Base-by-base conservation (phyloP, 2,888 invertebrate genomes). In the Dascillus cervinus region DNA sequence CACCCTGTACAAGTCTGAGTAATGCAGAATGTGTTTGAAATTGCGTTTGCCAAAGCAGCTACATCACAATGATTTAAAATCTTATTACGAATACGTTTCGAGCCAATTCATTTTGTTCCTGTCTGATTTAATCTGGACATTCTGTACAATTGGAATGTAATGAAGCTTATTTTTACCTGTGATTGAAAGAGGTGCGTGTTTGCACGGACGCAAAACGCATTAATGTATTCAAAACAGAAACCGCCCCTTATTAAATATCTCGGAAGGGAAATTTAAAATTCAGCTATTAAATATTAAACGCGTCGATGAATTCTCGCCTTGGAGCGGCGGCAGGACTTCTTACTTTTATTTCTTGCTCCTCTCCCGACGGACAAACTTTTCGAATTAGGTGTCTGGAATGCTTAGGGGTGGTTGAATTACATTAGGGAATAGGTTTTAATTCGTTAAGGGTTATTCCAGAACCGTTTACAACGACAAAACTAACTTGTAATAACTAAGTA, bases 341-440 rank as follows among this genome's bases (percentile, higher is more conserved):
- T 21, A 29, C 34, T 34, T 31, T 31, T 35, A 31, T 31, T 35
- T 39, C 28, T 32, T 38, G 31, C 22, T 22, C 28, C 32, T 24
- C 21, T 19, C n/a, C 5, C 17, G 17, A 17, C 22, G 35, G 24
- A 26, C 23, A 21, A 34, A 39, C 35, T 39, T 39, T 39, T 24
- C 22, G 32, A 39, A 39, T 39, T 39, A 32, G 39, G 34, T 31
- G 35, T 35, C 39, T 39, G 39, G 34, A 39, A 39, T 39, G 35
- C 28, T 32, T 26, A 35, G 30, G 34, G 32, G 27, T 29, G 34
- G 28, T 25, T 21, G 35, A 39, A 39, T 39, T 35, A 34, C 35
- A 35, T 34, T 36, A 34, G 22, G 29, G 34, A n/a, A 34, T 21
- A 28, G 34, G 24, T 26, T 34, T 38, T 39, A 35, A 39, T 39